Evolutionary conservation across 2,888 invertebrate genomes (phyloP).

Genomic region (Netelia inedita): DNA sequence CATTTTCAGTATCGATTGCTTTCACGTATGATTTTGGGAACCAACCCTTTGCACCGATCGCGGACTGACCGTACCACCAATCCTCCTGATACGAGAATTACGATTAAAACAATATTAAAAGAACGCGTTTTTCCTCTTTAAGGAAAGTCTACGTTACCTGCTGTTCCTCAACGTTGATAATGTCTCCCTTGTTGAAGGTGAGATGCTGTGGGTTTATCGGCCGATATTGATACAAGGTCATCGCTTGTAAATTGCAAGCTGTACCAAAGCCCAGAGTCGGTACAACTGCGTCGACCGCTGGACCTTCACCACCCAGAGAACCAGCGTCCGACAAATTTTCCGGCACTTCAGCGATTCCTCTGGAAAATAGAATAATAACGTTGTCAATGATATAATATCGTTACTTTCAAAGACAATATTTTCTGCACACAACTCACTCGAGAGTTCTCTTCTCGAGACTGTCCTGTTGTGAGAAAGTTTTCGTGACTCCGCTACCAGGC

Average conservation of each 20-base stretch:
- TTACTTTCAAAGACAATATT: constrained; percentile 1
- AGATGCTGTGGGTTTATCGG: constrained; percentile 88
- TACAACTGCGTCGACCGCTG: constrained; percentile 79
- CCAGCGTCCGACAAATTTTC: constrained; percentile 87
- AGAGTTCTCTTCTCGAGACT: constrained; percentile 84
- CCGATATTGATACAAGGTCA: constrained; percentile 87
- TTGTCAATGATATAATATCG: background rate
- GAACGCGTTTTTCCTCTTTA: too few relatives aligned
- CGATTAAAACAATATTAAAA: background rate
- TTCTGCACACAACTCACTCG: constrained; percentile 85
- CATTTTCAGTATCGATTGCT: constrained; percentile 38
- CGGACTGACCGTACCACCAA: constrained; percentile 88
- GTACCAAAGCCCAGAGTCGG: constrained; percentile 83
- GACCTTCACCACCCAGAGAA: constrained; percentile 83
- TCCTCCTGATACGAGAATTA: constrained; percentile 85
- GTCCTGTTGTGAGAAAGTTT: constrained; percentile 82
- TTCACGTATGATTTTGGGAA: constrained; percentile 88
- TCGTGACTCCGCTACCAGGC: constrained; percentile 82
- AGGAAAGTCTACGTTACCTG: constrained; percentile 78
- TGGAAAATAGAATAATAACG: constrained; percentile 80
- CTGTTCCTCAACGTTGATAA: constrained; percentile 87
- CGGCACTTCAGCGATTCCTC: constrained; percentile 91
- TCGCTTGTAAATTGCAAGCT: constrained; percentile 85
- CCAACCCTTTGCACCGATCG: constrained; percentile 86
- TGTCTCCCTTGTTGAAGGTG: constrained; percentile 88